A percentile compares a stretch with the other conserved stretches of the same genome.
phyloP scores from a whole-genome alignment of 2,888 invertebrate genomes.

The Tenthredo distinguenda region DNA sequence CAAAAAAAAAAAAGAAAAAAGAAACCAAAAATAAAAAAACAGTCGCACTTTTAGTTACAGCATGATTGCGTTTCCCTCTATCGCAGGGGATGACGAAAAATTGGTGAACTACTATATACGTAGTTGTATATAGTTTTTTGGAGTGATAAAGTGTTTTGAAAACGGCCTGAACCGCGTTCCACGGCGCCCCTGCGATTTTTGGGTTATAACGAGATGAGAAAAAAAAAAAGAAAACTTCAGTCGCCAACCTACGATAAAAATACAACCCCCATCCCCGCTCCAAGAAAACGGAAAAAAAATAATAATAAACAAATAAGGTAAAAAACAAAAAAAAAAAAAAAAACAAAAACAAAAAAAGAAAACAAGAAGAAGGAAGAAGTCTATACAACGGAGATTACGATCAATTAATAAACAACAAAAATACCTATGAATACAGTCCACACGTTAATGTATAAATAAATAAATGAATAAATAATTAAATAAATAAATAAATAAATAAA shows the following conservation, averaged over 20 bases:
- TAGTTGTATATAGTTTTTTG: background rate
- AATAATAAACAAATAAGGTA: background rate
- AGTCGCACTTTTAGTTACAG: background rate
- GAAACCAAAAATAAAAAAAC: constrained; percentile 34
- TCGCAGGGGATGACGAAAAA: background rate
- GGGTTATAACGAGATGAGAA: background rate
- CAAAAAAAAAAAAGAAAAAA: constrained; percentile 53
- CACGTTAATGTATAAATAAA: constrained; percentile 74
- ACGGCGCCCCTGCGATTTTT: background rate
- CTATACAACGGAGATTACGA: constrained; percentile 32
- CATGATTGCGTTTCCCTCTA: background rate
- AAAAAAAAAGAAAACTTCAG: background rate
- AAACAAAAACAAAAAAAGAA: constrained; percentile 57
- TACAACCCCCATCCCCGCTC: background rate
- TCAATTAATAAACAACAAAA: constrained; percentile 57
- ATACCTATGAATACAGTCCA: constrained; percentile 69
- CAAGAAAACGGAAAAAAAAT: background rate
- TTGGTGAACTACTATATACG: too few species aligned
- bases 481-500: constrained; percentile 73
- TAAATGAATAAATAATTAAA: constrained; percentile 74
- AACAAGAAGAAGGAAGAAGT: constrained; percentile 25
- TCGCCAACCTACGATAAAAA: background rate
- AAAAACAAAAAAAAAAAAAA: constrained; percentile 56
- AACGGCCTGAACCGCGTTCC: background rate
- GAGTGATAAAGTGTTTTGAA: background rate